Percentiles rank a stretch among this genome's conserved stretches.
These are phyloP conservation scores for Drosophila borealis DNA, from an alignment of 2,888 invertebrate genomes.

Conservation along the genomic window DNA sequence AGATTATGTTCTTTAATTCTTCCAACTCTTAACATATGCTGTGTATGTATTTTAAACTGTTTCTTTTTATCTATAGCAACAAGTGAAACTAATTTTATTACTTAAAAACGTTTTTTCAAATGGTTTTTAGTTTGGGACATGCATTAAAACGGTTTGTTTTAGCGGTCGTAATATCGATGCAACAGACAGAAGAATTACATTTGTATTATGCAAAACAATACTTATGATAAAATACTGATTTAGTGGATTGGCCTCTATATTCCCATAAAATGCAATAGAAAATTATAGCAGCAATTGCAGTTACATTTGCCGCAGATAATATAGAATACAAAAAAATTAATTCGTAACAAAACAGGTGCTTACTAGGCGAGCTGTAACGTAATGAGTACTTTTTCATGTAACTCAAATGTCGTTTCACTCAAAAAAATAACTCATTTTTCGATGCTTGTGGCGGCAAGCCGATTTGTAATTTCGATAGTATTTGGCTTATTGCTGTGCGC, in stretches of 20 bases:
- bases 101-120: conserved; percentile 21
- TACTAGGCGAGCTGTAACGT: too few species aligned
- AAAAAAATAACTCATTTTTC: background rate
- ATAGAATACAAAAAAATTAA: too few species aligned
- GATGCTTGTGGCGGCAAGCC: conserved; percentile 4
- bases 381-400: background rate
- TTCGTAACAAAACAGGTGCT: too few species aligned
- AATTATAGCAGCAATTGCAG: too few species aligned
- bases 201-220: too few species aligned
- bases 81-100: conserved; percentile 30
- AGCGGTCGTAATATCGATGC: too few species aligned
- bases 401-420: conserved; percentile 5
- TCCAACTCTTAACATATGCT: conserved; percentile 59
- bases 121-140: conserved; percentile 1
- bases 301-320: too few species aligned
- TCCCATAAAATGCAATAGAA: too few species aligned
- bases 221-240: too few species aligned
- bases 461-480: background rate
- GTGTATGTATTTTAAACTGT: conserved; percentile 71
- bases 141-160: too few species aligned
- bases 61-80: conserved; percentile 34
- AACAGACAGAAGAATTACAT: too few species aligned
- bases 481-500: conserved; percentile 17
- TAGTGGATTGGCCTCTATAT: too few species aligned
- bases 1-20: conserved; percentile 59